These are phyloP conservation scores for Tenthredo mesomela DNA, from an alignment of 2,888 invertebrate genomes.

Conservation along the genomic window DNA sequence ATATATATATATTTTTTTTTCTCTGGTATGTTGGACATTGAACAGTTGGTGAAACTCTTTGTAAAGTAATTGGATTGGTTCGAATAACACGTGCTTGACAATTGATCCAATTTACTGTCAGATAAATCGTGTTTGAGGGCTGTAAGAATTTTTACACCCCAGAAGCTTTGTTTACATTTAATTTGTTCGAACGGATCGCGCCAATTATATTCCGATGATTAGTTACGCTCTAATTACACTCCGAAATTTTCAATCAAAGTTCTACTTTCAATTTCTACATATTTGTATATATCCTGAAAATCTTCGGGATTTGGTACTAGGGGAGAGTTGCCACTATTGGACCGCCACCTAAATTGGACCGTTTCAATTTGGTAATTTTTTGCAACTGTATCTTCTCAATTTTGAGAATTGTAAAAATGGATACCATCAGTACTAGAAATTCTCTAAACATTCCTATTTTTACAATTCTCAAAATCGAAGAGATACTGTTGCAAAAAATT, in stretches of 20 bases:
- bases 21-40: background rate
- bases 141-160: conserved; percentile 24
- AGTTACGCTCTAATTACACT: conserved; percentile 31
- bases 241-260: conserved; percentile 35
- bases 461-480: no score
- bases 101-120: conserved; percentile 42
- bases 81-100: conserved; percentile 37
- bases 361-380: no score
- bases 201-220: conserved; percentile 29
- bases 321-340: no score
- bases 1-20: no score
- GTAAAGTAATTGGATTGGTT: conserved; percentile 34
- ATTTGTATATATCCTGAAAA: background rate
- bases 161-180: conserved; percentile 31
- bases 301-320: no score
- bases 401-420: no score
- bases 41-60: conserved; percentile 29
- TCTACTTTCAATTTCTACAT: background rate
- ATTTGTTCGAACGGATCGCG: conserved; percentile 20
- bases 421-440: no score
- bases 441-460: no score
- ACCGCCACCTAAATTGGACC: no score
- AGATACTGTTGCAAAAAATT: no score
- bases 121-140: conserved; percentile 31
- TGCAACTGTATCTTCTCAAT: no score